Percentiles rank a stretch among this genome's conserved stretches.
Evolutionary conservation across 2,797 vertebrate species (phyloP).

Genomic region (Numenius phaeopus): DNA sequence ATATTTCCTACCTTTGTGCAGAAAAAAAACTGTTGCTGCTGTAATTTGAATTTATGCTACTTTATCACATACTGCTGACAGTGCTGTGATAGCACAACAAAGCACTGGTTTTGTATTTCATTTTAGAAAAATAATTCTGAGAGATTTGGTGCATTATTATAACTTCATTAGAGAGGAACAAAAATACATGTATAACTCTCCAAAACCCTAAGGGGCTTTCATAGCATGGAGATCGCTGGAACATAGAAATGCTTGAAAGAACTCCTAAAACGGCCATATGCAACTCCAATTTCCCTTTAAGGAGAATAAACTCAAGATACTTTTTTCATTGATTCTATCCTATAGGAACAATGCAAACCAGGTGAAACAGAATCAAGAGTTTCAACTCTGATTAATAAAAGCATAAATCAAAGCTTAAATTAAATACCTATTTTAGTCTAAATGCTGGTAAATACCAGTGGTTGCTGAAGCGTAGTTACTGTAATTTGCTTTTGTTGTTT

Average conservation of each 20-base stretch:
- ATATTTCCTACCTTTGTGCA: neutral
- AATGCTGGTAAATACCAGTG: neutral
- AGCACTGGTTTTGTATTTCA: neutral
- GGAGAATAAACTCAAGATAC: neutral
- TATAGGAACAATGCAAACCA: neutral
- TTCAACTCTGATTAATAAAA: neutral
- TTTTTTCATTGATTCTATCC: neutral
- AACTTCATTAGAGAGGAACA: slow-evolving; percentile 26
- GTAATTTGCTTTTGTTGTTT: neutral
- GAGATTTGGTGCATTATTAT: neutral
- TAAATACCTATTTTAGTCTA: neutral
- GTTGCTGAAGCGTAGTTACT: neutral
- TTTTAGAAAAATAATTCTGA: neutral
- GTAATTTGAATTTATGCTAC: slow-evolving; percentile 8
- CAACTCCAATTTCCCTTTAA: neutral
- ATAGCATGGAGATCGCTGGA: neutral
- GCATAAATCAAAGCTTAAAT: neutral
- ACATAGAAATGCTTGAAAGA: neutral
- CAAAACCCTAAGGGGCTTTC: neutral
- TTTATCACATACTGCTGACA: neutral
- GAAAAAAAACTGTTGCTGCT: neutral
- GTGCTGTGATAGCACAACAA: neutral
- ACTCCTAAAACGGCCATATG: neutral
- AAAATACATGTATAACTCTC: neutral
- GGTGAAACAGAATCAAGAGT: neutral